Percentiles rank a stretch among this genome's conserved stretches.
These are phyloP conservation scores for Cheirogaleus major DNA, from an alignment of 2,797 vertebrate genomes.

Conservation along the genomic window DNA sequence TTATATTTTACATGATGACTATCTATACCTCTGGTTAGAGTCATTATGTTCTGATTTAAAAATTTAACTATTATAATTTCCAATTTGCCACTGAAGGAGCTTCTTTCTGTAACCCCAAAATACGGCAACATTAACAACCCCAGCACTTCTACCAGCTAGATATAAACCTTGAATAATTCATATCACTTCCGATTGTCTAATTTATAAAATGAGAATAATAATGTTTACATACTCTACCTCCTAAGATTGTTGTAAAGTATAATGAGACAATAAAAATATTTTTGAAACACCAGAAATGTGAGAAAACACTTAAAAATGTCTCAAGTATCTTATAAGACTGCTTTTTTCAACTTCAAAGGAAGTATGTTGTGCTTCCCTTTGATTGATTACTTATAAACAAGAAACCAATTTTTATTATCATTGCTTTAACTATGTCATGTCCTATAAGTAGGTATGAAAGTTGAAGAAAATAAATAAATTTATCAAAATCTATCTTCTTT, in stretches of 20 bases:
- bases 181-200: background rate
- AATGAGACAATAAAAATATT: conserved; percentile 22
- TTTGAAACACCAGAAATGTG: conserved; percentile 35
- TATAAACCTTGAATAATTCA: conserved; percentile 44
- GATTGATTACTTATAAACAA: background rate
- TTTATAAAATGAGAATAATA: conserved; percentile 52
- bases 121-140: background rate
- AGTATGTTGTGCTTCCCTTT: background rate
- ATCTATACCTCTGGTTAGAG: background rate
- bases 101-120: background rate
- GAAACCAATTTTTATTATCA: background rate
- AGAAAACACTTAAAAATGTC: conserved; percentile 34
- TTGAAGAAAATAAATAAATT: background rate
- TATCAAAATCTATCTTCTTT: background rate
- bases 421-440: background rate
- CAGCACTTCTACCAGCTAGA: background rate
- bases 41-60: background rate
- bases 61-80: background rate
- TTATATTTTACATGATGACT: background rate
- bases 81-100: background rate
- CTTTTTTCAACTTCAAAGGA: background rate
- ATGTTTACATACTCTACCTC: conserved; percentile 10
- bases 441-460: background rate
- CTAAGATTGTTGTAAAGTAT: background rate
- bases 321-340: background rate